Percentiles rank a stretch among this genome's conserved stretches.
Evolutionary conservation across 1,140 invertebrate genomes (phyloP).

Genomic region (Meloidogyne floridensis): DNA sequence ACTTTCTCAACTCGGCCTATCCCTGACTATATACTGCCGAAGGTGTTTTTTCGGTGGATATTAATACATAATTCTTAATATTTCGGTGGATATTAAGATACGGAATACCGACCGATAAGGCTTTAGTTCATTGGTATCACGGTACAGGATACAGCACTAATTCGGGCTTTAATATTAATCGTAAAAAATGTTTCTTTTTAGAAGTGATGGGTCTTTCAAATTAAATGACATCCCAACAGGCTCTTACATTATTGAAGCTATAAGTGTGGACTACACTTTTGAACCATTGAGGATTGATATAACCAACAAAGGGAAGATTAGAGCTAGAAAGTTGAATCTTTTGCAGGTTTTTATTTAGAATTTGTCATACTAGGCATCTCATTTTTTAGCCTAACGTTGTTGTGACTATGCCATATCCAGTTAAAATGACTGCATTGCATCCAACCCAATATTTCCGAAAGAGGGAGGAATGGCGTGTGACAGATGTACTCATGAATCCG

Average conservation of each 20-base stretch:
- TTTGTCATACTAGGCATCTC: not conserved
- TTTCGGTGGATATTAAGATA: no score
- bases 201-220: slow-evolving; percentile 87
- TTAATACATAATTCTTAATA: no score
- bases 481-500: slow-evolving; percentile 65
- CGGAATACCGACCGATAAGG: no score
- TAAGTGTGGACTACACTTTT: slow-evolving; percentile 86
- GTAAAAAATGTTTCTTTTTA: slow-evolving; percentile 58
- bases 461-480: slow-evolving; percentile 64
- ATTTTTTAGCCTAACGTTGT: slow-evolving; percentile 56
- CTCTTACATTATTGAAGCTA: slow-evolving; percentile 89
- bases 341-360: slow-evolving; percentile 76
- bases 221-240: slow-evolving; percentile 87
- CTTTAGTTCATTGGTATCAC: no score
- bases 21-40: no score
- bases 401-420: slow-evolving; percentile 57
- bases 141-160: no score
- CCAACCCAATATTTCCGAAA: slow-evolving; percentile 61
- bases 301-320: slow-evolving; percentile 90
- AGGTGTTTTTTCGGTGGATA: no score
- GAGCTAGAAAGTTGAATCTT: slow-evolving; percentile 89
- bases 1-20: no score
- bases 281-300: slow-evolving; percentile 91
- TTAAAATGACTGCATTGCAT: slow-evolving; percentile 57
- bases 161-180: no score